Evolutionary conservation across 2,888 invertebrate genomes (phyloP).

Genomic region (Opisthograptis luteolata): DNA sequence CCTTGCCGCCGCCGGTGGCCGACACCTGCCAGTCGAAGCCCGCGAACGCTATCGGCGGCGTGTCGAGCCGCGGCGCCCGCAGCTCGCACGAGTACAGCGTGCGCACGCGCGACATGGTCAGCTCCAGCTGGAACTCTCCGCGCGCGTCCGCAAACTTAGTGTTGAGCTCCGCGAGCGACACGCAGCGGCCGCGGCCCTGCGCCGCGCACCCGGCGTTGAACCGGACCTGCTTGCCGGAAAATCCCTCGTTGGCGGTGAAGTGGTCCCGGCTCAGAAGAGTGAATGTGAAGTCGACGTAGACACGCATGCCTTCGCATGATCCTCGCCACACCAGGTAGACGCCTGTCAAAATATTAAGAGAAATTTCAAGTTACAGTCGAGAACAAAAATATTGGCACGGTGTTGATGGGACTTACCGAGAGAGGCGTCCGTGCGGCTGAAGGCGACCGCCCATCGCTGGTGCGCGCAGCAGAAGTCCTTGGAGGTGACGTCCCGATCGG

Average conservation of each 20-base stretch:
- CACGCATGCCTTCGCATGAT: slow-evolving; percentile 89
- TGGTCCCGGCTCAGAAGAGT: slow-evolving; percentile 92
- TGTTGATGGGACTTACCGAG: slow-evolving; percentile 60
- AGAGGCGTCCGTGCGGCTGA: slow-evolving; percentile 90
- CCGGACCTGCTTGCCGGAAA: slow-evolving; percentile 89
- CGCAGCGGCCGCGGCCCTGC: slow-evolving; percentile 89
- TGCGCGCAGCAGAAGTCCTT: slow-evolving; percentile 93
- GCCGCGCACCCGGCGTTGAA: slow-evolving; percentile 88
- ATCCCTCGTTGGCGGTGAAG: slow-evolving; percentile 92
- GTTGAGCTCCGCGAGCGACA: slow-evolving; percentile 88
- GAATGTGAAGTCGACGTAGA: slow-evolving; percentile 92
- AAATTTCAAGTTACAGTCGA: not conserved
- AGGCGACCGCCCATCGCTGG: slow-evolving; percentile 92
- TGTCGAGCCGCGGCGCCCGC: slow-evolving; percentile 83
- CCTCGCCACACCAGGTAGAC: slow-evolving; percentile 92
- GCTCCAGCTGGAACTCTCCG: slow-evolving; percentile 91
- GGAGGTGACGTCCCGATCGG: slow-evolving; percentile 91
- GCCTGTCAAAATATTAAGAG: slow-evolving; percentile 77
- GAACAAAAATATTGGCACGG: not conserved
- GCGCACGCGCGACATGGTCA: slow-evolving; percentile 89
- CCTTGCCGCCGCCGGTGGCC: slow-evolving; percentile 85
- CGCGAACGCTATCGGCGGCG: slow-evolving; percentile 88
- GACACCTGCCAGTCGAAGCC: slow-evolving; percentile 93
- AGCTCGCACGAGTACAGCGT: slow-evolving; percentile 90
- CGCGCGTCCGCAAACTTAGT: slow-evolving; percentile 90